These are phyloP conservation scores for Microtus ochrogaster DNA, from an alignment of 2,113 vertebrate species.

Conservation along the genomic window DNA sequence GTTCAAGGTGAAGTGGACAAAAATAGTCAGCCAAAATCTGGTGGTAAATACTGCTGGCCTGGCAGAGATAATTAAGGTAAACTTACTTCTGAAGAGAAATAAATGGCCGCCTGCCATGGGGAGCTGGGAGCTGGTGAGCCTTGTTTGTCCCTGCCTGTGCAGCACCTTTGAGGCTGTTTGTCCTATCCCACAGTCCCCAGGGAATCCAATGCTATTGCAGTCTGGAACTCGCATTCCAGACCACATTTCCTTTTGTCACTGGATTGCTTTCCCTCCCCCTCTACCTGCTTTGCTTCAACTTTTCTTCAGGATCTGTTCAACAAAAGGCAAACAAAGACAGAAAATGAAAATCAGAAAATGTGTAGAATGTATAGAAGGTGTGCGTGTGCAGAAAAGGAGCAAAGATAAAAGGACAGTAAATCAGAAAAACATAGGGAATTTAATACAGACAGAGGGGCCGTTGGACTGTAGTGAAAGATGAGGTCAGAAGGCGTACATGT, in stretches of 20 bases:
- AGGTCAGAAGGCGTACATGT: neutral
- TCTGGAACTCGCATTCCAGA: neutral
- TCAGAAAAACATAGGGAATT: neutral
- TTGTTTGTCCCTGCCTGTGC: neutral
- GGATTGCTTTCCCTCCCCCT: neutral
- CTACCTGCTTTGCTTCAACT: neutral
- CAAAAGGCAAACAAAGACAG: neutral
- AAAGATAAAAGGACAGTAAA: neutral
- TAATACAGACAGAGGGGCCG: neutral
- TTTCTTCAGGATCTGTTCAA: neutral
- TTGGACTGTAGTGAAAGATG: neutral
- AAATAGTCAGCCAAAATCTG: neutral
- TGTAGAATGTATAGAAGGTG: neutral
- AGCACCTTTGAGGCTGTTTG: neutral
- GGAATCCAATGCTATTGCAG: rapidly evolving
- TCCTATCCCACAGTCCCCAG: rapidly evolving
- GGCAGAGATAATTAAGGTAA: slow-evolving; percentile 12
- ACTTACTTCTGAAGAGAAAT: slow-evolving; percentile 6
- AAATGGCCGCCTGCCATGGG: neutral
- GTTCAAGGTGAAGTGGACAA: neutral
- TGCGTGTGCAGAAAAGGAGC: neutral
- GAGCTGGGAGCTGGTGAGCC: neutral
- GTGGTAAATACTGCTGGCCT: neutral
- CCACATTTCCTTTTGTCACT: neutral
- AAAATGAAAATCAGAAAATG: neutral